Evolutionary conservation across 2,797 vertebrate species (phyloP).

Genomic region (Sebastes taczanowskii): DNA sequence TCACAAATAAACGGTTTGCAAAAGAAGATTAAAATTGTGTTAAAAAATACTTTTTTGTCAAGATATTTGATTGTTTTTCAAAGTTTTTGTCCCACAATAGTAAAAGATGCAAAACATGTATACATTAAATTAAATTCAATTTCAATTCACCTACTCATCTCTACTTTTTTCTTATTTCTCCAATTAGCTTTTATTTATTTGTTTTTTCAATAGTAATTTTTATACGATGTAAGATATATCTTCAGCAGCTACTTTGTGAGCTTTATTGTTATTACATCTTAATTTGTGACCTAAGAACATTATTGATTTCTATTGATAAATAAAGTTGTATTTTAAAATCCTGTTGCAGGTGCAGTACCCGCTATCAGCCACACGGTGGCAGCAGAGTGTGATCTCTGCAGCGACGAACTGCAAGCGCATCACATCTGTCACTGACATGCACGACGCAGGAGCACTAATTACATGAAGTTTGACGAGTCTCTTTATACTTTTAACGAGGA

Average conservation of each 20-base stretch:
- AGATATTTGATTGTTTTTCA: no score
- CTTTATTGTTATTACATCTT: not conserved
- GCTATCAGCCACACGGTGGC: not conserved
- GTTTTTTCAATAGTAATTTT: not conserved
- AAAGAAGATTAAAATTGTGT: no score
- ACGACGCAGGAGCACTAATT: slow-evolving; percentile 22
- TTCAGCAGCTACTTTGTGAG: not conserved
- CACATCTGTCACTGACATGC: slow-evolving; percentile 25
- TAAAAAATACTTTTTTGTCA: no score
- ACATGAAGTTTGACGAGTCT: slow-evolving; percentile 45
- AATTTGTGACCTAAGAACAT: not conserved
- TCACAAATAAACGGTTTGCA: no score
- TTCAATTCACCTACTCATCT: no score
- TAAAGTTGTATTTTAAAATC: not conserved
- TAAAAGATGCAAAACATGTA: no score
- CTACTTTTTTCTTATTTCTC: not conserved
- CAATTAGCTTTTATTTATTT: not conserved
- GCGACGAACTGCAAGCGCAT: slow-evolving; percentile 3
- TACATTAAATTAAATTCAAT: no score
- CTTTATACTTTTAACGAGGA: not conserved
- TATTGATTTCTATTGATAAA: not conserved
- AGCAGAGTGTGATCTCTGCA: slow-evolving; percentile 7
- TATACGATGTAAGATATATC: not conserved
- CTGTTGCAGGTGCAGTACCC: not conserved
- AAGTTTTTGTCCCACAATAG: no score